A percentile compares a stretch with the other conserved stretches of the same genome.
These are phyloP conservation scores for Bombus pascuorum DNA, from an alignment of 1,140 invertebrate genomes.

Conservation along the genomic window DNA sequence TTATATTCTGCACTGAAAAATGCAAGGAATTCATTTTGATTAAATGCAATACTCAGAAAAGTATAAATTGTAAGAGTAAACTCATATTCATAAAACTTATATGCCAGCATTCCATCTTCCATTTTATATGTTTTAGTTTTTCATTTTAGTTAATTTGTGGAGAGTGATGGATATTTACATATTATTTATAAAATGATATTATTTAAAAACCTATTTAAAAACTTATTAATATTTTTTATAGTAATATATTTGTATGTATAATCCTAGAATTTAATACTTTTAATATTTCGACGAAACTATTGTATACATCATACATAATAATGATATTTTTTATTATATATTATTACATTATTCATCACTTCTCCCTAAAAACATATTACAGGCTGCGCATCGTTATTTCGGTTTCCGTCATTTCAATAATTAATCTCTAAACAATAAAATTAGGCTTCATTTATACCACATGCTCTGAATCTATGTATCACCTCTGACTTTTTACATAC, in stretches of 20 bases:
- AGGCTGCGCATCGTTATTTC: conserved; percentile 44
- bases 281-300: conserved; percentile 22
- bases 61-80: conserved; percentile 17
- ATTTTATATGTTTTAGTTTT: conserved; percentile 44
- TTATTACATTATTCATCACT: conserved; percentile 55
- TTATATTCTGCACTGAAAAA: conserved; percentile 36
- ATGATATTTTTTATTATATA: conserved; percentile 18
- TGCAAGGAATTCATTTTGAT: conserved; percentile 14
- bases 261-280: conserved; percentile 38
- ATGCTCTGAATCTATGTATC: conserved; percentile 53
- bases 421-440: conserved; percentile 35
- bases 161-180: conserved; percentile 62
- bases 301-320: conserved; percentile 29
- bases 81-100: conserved; percentile 31
- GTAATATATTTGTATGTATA: conserved; percentile 2
- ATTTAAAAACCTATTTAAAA: conserved; percentile 42
- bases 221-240: conserved; percentile 5
- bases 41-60: conserved; percentile 37
- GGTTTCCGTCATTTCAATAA: conserved; percentile 30
- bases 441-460: conserved; percentile 50
- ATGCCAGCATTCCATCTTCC: conserved; percentile 52
- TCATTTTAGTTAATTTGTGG: conserved; percentile 37
- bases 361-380: conserved; percentile 50
- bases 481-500: conserved; percentile 64
- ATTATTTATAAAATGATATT: conserved; percentile 35